Evolutionary conservation across 1,140 invertebrate species (phyloP).

Genomic region (Zelostemma sp.): DNA sequence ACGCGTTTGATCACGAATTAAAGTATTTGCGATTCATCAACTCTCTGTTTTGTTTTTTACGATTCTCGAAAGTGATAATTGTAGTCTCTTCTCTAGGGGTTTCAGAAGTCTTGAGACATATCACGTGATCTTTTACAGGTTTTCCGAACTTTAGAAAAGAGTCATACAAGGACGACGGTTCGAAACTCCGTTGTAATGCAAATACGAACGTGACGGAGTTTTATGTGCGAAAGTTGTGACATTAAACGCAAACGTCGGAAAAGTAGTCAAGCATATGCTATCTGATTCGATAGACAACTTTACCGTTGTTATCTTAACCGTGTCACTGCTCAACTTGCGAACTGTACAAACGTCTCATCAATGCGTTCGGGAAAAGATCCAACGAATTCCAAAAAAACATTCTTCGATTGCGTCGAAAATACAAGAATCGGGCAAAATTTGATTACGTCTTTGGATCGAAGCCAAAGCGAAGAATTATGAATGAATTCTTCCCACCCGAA

Average conservation of each 20-base stretch:
- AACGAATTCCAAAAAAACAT: neutral
- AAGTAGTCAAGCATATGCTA: constrained; percentile 30
- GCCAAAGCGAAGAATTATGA: neutral
- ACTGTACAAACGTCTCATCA: constrained; percentile 25
- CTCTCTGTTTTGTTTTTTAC: no score
- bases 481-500: neutral
- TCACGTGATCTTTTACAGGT: neutral
- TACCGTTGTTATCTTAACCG: constrained; percentile 33
- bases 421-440: no score
- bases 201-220: constrained; percentile 37
- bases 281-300: constrained; percentile 34
- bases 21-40: no score
- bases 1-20: neutral
- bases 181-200: constrained; percentile 20
- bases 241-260: constrained; percentile 36
- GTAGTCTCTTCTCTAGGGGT: no score
- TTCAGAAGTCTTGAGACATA: no score
- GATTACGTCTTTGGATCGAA: neutral
- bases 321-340: constrained; percentile 26
- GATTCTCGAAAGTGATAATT: no score
- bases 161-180: constrained; percentile 21
- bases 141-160: neutral
- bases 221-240: constrained; percentile 30
- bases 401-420: neutral
- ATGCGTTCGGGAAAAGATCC: neutral